These are phyloP conservation scores for Pachyseris speciosa DNA, from an alignment of 64 coral and sea anemone genomes.

Conservation along the genomic window DNA sequence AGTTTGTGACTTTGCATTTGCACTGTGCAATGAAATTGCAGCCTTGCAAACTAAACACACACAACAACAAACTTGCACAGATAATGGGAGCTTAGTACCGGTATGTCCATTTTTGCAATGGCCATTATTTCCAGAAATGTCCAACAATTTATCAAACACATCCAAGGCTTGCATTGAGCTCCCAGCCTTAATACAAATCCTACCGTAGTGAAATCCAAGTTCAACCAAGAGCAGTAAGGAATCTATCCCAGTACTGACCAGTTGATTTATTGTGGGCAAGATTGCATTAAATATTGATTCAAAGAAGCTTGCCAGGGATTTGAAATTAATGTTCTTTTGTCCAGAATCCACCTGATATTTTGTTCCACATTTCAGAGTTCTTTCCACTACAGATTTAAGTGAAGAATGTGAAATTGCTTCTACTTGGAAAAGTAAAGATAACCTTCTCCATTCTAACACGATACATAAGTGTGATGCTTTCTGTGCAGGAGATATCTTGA, in stretches of 20 bases:
- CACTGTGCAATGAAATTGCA: neutral
- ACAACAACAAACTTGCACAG: constrained; percentile 34
- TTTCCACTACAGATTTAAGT: constrained; percentile 37
- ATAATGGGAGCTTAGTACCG: neutral
- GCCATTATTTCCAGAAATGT: neutral
- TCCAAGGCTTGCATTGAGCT: neutral
- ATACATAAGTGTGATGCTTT: constrained; percentile 31
- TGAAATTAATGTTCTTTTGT: constrained; percentile 37
- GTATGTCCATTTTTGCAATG: constrained; percentile 26
- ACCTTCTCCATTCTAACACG: constrained; percentile 47
- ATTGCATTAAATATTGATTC: neutral
- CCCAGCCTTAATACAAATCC: constrained; percentile 27
- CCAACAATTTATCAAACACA: constrained; percentile 54
- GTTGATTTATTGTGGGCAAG: neutral
- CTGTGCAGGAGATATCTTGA: neutral
- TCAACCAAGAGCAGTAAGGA: constrained; percentile 18
- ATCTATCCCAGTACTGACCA: neutral
- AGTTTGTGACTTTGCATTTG: constrained; percentile 9
- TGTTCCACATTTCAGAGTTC: constrained; percentile 38
- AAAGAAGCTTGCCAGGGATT: constrained; percentile 1
- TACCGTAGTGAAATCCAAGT: constrained; percentile 65
- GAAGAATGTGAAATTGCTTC: constrained; percentile 2
- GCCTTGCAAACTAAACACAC: constrained; percentile 16
- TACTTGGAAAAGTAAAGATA: constrained; percentile 25
- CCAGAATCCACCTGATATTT: constrained; percentile 64